Evolutionary conservation across 2,888 invertebrate species (phyloP), one percentile per base, ranked within the genome.

Genomic region (Aspidiotus destructor): DNA sequence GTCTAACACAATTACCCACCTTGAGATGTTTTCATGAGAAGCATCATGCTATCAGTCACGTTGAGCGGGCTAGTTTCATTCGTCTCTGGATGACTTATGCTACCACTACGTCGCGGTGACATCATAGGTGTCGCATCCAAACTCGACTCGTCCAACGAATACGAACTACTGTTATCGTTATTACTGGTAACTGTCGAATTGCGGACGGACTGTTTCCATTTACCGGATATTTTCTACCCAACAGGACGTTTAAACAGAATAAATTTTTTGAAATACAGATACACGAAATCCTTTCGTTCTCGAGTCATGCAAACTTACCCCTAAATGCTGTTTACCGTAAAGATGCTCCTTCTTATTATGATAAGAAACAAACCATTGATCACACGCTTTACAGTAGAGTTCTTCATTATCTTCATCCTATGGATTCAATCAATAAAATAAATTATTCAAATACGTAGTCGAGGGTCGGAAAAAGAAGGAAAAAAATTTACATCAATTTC

Each of bases 291-390:
- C 5, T 28, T 28, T 5, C 28, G 28, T 28, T 5, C 5, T 28
- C 5, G 28, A 28, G 28, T 28, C 28, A 3, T 28, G 28, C 5
- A 28, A 3, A 28, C 40, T 44, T 78, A 79, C 69, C 76, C 75
- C 69, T 75, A 81, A 77, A 75, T 83, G 83, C 71, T 81, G 81
- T 70, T 80, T 77, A 8, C 83, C 82, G 74, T 81, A 80, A 72
- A 83, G 76, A 75, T 83, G 83, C 73, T 83, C 83, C 68, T 80
- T 78, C 74, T 83, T 83, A 74, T 83, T 83, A 73, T 83, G 83
- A 53, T 81, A 74, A 71, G 81, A 81, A 70, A 80, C 81, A 74
- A 83, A 83, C 78, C 81, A 82, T 73, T 82, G 81, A 74, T 83
- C 81, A 75, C 83, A 83, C 7, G 81, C 80, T 70, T 81, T 77